Base-by-base conservation (phyloP, 2,797 vertebrate species). In the Danio choprae region DNA sequence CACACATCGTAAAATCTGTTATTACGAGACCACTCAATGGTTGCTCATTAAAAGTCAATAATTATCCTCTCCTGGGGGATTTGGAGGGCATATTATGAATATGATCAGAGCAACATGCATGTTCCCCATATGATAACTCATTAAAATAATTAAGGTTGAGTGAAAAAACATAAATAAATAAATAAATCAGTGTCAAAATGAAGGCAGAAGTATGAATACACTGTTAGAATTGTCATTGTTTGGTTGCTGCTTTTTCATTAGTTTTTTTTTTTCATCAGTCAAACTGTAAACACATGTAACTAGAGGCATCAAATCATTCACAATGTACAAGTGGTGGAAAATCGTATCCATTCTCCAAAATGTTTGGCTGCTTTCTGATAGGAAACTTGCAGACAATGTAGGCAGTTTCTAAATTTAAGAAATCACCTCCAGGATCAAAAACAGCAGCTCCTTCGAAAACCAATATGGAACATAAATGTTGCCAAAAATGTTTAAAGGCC, bases 381-480 rank as follows among this genome's bases (percentile, higher is more conserved):
- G 7, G 77, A 82, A 75, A 81, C 71, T 59, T 77, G 36, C 63
- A 55, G 58, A 78, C 44, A 41, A n/a, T 69, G 44, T 0, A 43
- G 79, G 81, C 69, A 87, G 79, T 63, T 67, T 38, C 74, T 4
- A 79, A 63, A 79, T 73, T 44, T 60, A 76, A 48, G 60, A 29
- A 81, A 68, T 62, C n/a, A 58, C 60, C 50, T 77, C 56, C 20
- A 36, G 16, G n/a, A 76, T 48, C 60, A 56, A 79, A 76, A 64
- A 55, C 50, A 55, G 51, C 69, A 55, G 62, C 16, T 65, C 58
- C 64, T 84, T 69, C 16, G 41, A 36, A 78, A 55, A 78, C 40
- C 40, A 53, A 69, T 72, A 83, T 80, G 84, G 81, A 86, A 84
- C 82, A 81, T 41, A 60, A 58, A 74, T 75, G 79, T 62, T 68